A percentile compares a stretch with the other conserved stretches of the same genome.
Conservation (phyloP, 2,797 vertebrate species). For the Falco naumanni region DNA sequence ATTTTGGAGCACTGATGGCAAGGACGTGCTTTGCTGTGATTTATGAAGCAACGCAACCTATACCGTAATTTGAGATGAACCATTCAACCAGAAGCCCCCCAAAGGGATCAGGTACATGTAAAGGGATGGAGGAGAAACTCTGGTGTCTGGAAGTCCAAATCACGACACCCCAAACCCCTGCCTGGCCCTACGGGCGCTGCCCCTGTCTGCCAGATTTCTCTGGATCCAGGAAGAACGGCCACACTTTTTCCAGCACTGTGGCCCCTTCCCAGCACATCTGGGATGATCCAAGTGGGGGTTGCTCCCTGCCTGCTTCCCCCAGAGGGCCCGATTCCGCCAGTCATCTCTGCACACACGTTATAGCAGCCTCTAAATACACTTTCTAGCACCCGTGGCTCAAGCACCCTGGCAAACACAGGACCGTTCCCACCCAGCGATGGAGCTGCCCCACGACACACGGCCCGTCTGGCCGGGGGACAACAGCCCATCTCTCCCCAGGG, state of each 20-base stretch:
- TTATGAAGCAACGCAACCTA: background rate
- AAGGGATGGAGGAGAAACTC: background rate
- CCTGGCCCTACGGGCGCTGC: background rate
- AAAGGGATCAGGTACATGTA: background rate
- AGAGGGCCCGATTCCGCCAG: background rate
- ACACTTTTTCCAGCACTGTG: background rate
- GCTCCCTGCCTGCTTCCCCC: background rate
- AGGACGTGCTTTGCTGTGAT: background rate
- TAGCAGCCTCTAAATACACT: background rate
- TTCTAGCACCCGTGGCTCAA: background rate
- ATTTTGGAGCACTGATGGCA: background rate
- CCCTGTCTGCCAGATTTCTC: background rate
- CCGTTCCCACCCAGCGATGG: background rate
- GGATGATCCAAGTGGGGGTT: background rate
- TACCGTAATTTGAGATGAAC: background rate
- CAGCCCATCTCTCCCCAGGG: background rate
- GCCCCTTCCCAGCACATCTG: background rate
- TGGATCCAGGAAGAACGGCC: background rate
- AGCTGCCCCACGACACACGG: background rate
- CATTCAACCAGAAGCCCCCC: background rate
- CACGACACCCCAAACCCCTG: background rate
- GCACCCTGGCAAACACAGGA: background rate
- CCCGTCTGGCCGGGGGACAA: background rate
- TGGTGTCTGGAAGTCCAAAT: accelerated
- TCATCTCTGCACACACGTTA: background rate